These are phyloP conservation scores for Cyrtonyx montezumae DNA, from an alignment of 2,113 vertebrate species.

Conservation along the genomic window DNA sequence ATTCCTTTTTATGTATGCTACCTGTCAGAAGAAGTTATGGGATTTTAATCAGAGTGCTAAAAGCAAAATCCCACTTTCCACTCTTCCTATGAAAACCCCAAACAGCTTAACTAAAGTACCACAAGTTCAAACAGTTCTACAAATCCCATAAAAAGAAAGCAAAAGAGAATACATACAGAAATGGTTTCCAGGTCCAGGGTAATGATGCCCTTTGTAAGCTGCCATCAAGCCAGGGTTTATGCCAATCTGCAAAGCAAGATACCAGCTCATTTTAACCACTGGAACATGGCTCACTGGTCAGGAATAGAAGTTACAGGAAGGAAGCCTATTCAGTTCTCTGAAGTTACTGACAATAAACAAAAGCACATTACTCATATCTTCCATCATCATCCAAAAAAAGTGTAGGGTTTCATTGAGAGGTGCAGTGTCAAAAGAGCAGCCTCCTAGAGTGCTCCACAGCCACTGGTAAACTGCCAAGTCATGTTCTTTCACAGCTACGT, in stretches of 20 bases:
- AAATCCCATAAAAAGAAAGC: neutral
- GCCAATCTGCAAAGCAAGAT: conserved; percentile 86
- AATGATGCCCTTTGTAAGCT: conserved; percentile 96
- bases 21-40: neutral
- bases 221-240: conserved; percentile 99
- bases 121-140: neutral
- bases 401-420: neutral
- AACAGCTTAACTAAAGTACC: neutral
- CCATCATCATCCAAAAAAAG: neutral
- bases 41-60: neutral
- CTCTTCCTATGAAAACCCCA: neutral
- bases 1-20: neutral
- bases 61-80: neutral
- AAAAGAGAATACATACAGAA: conserved; percentile 87
- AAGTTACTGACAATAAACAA: neutral
- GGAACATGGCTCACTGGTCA: neutral
- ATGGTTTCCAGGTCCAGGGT: conserved; percentile 97
- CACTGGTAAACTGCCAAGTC: neutral
- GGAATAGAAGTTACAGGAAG: neutral
- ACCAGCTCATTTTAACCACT: neutral
- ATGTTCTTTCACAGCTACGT: neutral
- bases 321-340: neutral
- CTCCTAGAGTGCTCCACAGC: neutral
- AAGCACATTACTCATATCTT: neutral
- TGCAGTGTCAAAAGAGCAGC: neutral